Conservation (phyloP, 2,888 invertebrate species). For the Synergus umbraculus region DNA sequence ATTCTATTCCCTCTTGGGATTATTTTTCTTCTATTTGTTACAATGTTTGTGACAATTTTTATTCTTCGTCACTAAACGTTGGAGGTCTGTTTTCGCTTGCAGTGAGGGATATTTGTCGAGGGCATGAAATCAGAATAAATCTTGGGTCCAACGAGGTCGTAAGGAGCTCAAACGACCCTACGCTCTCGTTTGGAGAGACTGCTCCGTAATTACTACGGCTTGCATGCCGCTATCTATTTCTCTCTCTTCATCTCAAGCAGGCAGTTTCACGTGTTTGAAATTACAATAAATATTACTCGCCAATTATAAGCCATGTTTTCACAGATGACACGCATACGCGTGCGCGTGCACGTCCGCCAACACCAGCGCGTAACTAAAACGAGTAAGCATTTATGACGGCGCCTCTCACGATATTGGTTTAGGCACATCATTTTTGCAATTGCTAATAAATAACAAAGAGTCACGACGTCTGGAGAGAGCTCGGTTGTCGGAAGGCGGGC, state of each 20-base stretch:
- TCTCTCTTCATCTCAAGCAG: slow-evolving; percentile 32
- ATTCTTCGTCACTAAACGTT: background rate
- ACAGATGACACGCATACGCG: slow-evolving; percentile 69
- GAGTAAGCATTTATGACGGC: slow-evolving; percentile 26
- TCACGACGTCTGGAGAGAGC: slow-evolving; percentile 10
- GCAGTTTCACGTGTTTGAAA: slow-evolving; percentile 69
- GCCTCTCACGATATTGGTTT: slow-evolving; percentile 44
- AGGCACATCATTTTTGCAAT: slow-evolving; percentile 63
- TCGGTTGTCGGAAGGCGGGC: background rate
- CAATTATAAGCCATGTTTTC: slow-evolving; percentile 72
- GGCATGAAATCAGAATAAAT: slow-evolving; percentile 46
- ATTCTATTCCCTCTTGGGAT: too few relatives aligned
- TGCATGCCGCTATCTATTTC: slow-evolving; percentile 41
- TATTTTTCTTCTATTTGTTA: background rate
- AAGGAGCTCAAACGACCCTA: slow-evolving; percentile 43
- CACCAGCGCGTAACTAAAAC: slow-evolving; percentile 44
- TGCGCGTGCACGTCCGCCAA: slow-evolving; percentile 42
- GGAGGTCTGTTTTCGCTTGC: background rate
- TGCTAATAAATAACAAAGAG: slow-evolving; percentile 70
- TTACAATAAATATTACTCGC: slow-evolving; percentile 72
- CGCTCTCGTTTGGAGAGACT: slow-evolving; percentile 49
- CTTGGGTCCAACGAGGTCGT: slow-evolving; percentile 44
- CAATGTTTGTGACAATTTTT: background rate
- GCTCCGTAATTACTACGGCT: slow-evolving; percentile 52
- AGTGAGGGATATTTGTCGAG: slow-evolving; percentile 24